Base-by-base conservation (phyloP, 2,888 invertebrate genomes). In the Rambutsinella grinnellia region DNA sequence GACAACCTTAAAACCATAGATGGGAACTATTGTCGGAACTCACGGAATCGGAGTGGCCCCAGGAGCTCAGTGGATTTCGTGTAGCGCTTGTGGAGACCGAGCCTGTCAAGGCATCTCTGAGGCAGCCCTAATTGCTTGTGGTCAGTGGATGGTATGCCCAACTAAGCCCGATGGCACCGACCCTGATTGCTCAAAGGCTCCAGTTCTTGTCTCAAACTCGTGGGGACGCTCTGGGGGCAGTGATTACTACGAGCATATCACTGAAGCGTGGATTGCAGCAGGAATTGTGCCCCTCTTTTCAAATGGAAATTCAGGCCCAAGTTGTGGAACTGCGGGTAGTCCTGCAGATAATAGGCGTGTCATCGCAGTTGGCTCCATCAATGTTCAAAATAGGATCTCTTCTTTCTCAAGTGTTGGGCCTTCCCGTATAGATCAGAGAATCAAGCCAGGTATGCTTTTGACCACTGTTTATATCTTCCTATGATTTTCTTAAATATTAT, bases 261-360 rank as follows among this genome's bases (percentile, higher is more conserved):
- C 67, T 1, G 19, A 53, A 3, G 63, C 62, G 3, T 80, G 76
- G 76, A 23, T n/a, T 0, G 24, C 71, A 3, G 68, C 62, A 0
- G 76, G 74, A 5, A 80, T 80, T 21, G 54, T 78, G n/a, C 71
- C 78, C 15, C 17, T 79, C 13, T 81, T 81, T 60, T 17, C 46
- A 13, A 5, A 15, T 3, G 75, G 75, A 47, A 75, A 75, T 47
- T 54, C 60, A 23, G 75, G 75, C 24, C 62, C 75, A 10, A n/a
- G 17, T 15, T 75, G 69, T 57, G 57, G 75, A 13, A 68, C 75
- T 27, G 44, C 62, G 1, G 27, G 44, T 23, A 24, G 46, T 23
- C 75, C 75, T 21, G 67, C 61, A 46, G 75, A 75, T 19, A 2
- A 6, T 2, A 23, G 15, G 2, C 47, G 47, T n/a, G 67, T 62